Percentiles rank a stretch among this genome's conserved stretches.
Conservation (phyloP, 2,888 invertebrate genomes). For the Hyalella azteca region DNA sequence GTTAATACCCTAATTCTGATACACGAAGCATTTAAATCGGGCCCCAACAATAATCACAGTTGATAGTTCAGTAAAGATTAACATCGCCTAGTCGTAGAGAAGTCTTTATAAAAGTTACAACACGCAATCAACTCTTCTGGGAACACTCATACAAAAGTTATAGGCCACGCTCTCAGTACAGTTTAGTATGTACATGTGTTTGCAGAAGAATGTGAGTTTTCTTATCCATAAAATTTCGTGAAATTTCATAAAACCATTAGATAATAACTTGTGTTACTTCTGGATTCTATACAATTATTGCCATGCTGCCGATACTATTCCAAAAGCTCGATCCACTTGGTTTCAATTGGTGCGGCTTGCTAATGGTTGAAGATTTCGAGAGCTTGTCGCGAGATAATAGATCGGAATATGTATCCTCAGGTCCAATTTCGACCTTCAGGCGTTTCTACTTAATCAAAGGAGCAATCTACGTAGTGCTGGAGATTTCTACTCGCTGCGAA, state of each 20-base stretch:
- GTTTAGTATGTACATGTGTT: constrained; percentile 26
- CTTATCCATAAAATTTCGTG: background rate
- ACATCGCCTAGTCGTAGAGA: constrained; percentile 17
- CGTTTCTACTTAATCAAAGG: background rate
- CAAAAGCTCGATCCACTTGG: too few relatives aligned
- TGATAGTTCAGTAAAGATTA: background rate
- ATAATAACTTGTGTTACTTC: too few relatives aligned
- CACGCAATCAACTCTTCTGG: constrained; percentile 3
- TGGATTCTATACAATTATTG: background rate
- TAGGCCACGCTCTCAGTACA: constrained; percentile 34
- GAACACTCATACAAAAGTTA: constrained; percentile 35
- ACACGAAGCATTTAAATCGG: background rate
- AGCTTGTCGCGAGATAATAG: too few relatives aligned
- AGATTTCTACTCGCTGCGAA: constrained; percentile 11
- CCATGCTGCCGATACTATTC: background rate
- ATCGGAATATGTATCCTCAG: too few relatives aligned
- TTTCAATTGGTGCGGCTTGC: too few relatives aligned
- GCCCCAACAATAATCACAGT: constrained; percentile 5
- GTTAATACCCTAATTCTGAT: too few relatives aligned
- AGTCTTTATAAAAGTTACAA: constrained; percentile 31
- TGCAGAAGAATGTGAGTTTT: background rate
- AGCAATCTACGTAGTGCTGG: constrained; percentile 11
- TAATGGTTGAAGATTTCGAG: too few relatives aligned
- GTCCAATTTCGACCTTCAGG: background rate
- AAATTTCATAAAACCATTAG: background rate